These are phyloP conservation scores for Matsumurasca onukii DNA, from an alignment of 1,140 invertebrate genomes.

Conservation along the genomic window DNA sequence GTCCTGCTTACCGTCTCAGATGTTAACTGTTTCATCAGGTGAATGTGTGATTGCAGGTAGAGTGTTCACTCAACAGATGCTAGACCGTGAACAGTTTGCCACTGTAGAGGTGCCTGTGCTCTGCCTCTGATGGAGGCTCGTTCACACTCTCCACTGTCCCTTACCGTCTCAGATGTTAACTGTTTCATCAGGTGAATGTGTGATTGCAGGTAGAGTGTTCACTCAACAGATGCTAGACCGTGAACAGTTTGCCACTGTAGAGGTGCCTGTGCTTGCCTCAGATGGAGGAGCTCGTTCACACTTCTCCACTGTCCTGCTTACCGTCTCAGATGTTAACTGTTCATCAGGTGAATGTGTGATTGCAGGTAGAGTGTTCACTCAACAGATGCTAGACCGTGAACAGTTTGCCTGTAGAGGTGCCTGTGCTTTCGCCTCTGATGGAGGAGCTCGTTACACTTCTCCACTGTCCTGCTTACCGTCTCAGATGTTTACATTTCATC, in stretches of 20 bases:
- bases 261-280: constrained; percentile 77
- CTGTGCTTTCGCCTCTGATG: constrained; percentile 79
- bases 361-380: constrained; percentile 81
- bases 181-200: too few relatives aligned
- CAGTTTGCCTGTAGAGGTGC: constrained; percentile 69
- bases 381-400: constrained; percentile 78
- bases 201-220: constrained; percentile 82
- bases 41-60: too few relatives aligned
- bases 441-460: constrained; percentile 77
- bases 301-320: constrained; percentile 75
- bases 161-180: constrained; percentile 81
- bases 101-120: constrained; percentile 77
- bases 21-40: too few relatives aligned
- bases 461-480: constrained; percentile 75
- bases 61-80: constrained; percentile 69
- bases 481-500: not conserved
- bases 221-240: constrained; percentile 76
- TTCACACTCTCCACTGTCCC: constrained; percentile 72
- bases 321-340: constrained; percentile 81
- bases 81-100: constrained; percentile 77
- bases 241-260: constrained; percentile 70
- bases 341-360: too few relatives aligned
- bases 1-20: constrained; percentile 78
- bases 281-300: constrained; percentile 81
- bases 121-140: constrained; percentile 81